These are phyloP conservation scores for Gobionotothen gibberifrons DNA, from an alignment of 2,797 vertebrate genomes.

Conservation along the genomic window DNA sequence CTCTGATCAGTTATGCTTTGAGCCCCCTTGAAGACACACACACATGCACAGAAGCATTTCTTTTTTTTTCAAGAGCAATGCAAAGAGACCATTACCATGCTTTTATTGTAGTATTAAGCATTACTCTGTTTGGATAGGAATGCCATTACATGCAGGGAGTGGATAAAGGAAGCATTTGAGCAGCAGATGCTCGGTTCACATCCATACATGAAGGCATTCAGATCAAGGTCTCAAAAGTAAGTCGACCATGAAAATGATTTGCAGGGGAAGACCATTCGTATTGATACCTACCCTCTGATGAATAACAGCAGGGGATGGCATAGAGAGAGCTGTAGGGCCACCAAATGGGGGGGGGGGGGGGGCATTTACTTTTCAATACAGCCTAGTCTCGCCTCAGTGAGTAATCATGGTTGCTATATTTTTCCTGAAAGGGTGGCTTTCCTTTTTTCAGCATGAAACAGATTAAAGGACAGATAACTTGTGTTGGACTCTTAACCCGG, in stretches of 20 bases:
- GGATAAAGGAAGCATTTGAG: conserved; percentile 50
- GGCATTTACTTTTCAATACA: conserved; percentile 47
- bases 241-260: conserved; percentile 67
- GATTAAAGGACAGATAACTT: background rate
- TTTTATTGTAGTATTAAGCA: conserved; percentile 53
- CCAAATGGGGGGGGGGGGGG: conserved; percentile 20
- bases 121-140: conserved; percentile 28
- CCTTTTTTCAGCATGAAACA: background rate
- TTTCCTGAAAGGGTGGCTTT: background rate
- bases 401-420: background rate
- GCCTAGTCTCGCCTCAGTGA: conserved; percentile 6
- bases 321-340: conserved; percentile 32
- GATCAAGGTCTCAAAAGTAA: conserved; percentile 51
- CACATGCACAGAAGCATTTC: conserved; percentile 1
- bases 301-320: conserved; percentile 27
- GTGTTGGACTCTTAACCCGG: background rate
- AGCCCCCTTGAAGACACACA: conserved; percentile 4
- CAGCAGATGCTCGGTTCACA: conserved; percentile 27
- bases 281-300: conserved; percentile 46
- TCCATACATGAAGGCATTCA: conserved; percentile 32
- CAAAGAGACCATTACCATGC: conserved; percentile 56
- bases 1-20: conserved; percentile 42
- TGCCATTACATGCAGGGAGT: conserved; percentile 43
- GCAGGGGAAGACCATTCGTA: conserved; percentile 47
- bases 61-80: conserved; percentile 39